A percentile compares a stretch with the other conserved stretches of the same genome.
Evolutionary conservation across 2,888 invertebrate species (phyloP).

Genomic region (Cepaea hortensis): DNA sequence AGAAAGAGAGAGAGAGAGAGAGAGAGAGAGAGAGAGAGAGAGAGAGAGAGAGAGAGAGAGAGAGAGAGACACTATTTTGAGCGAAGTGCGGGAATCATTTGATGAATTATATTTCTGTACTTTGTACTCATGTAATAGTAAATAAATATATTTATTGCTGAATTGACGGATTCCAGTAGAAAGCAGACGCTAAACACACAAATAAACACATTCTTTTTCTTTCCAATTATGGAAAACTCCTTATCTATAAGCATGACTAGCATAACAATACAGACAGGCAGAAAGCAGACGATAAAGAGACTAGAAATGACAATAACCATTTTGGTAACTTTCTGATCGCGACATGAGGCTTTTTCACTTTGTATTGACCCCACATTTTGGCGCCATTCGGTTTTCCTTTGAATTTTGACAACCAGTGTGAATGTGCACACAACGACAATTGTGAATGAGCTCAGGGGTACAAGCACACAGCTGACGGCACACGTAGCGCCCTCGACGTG

Average conservation of each 20-base stretch:
- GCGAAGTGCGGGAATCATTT: neutral
- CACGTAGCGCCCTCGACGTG: neutral
- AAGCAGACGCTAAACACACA: neutral
- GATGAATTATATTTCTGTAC: neutral
- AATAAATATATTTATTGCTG: slow-evolving; percentile 31
- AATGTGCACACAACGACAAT: slow-evolving; percentile 13
- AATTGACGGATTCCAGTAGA: slow-evolving; percentile 16
- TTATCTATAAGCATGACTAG: slow-evolving; percentile 7
- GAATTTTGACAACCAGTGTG: slow-evolving; percentile 5
- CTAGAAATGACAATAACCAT: slow-evolving; percentile 13
- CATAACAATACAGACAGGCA: neutral
- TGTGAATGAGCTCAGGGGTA: neutral
- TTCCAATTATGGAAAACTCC: slow-evolving; percentile 14
- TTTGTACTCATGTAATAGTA: slow-evolving; percentile 36
- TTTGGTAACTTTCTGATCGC: slow-evolving; percentile 23
- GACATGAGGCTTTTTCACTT: neutral
- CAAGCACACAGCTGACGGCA: neutral
- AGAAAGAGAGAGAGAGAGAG: no score
- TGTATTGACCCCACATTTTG: neutral
- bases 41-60: no score
- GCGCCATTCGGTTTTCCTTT: slow-evolving; percentile 18
- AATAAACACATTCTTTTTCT: slow-evolving; percentile 9
- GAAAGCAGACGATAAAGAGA: slow-evolving; percentile 16
- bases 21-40: no score
- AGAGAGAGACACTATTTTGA: no score